Evolutionary conservation across 2,888 invertebrate genomes (phyloP), one percentile per base, ranked within the genome.

Genomic region (Antitype chi): DNA sequence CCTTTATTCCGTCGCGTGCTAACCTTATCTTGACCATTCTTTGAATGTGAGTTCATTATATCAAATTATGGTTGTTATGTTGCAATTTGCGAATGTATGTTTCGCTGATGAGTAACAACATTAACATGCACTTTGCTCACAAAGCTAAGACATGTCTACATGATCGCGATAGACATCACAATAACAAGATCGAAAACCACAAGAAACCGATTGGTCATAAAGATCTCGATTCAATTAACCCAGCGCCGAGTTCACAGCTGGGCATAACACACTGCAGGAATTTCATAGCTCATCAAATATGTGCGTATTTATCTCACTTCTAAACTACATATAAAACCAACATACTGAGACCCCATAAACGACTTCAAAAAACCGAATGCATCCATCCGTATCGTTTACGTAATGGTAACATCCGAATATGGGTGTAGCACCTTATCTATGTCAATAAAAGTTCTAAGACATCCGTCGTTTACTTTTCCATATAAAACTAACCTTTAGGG

Each of bases 21-120:
- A 86, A 84, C 69, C 88, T 89, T 92, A 92, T 92, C 91, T 89
- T 87, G 84, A 78, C 86, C 87, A 89, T 91, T 91, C 90, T 88
- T 89, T 80, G 89, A 91, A 92, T 91, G 88, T 89, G 77, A 82
- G 89, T 91, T 93, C 93, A 93, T 95, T 94, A 94, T 84, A 80
- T 88, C 88, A 94, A 95, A 95, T 95, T 94, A 93, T 91, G 89
- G 93, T 92, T 89, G 91, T 94, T 93, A 91, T 75, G 82, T 82
- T 82, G 92, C 90, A 92, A 93, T 94, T 94, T 94, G 91, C 91
- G 89, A 92, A 93, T 91, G 91, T 91, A 91, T 90, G 91, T 90
- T 91, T 90, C 87, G 79, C 87, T 93, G 92, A 94, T 92, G 93
- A 89, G 90, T 88, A 85, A 84, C 85, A 84, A 84, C 89, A 90